Evolutionary conservation across 2,888 invertebrate species (phyloP).

Genomic region (Acrocyrtus sp.): DNA sequence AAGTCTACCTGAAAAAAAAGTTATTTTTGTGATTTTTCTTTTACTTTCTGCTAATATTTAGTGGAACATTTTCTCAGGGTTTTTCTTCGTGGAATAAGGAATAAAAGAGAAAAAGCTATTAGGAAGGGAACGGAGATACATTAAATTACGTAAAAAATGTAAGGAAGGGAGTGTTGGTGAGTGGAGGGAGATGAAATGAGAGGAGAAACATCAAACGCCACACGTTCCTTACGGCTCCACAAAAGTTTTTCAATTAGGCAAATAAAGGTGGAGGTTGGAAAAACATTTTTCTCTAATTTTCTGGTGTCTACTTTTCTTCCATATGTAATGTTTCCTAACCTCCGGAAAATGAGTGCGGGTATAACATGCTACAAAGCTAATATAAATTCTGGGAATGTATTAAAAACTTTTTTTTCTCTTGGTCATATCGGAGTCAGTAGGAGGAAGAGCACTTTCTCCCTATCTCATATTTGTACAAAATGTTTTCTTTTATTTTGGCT

Average conservation of each 20-base stretch:
- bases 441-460: constrained; percentile 4
- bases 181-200: constrained; percentile 37
- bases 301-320: constrained; percentile 1
- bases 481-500: constrained; percentile 32
- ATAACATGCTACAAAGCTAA: no score
- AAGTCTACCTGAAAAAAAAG: no score
- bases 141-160: constrained; percentile 6
- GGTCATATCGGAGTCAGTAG: background rate
- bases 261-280: constrained; percentile 64
- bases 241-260: constrained; percentile 64
- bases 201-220: constrained; percentile 48
- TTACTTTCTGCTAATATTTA: background rate
- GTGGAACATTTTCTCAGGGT: background rate
- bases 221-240: constrained; percentile 55
- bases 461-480: constrained; percentile 24
- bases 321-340: no score
- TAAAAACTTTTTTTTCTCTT: no score
- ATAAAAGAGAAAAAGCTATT: background rate
- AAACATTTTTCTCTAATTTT: constrained; percentile 62
- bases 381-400: no score
- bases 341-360: no score
- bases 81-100: no score
- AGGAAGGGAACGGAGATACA: background rate
- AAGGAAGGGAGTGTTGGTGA: constrained; percentile 30
- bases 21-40: no score